Evolutionary conservation across 1,140 invertebrate genomes (phyloP), one percentile per base, ranked within the genome.

Genomic region (Oppia nitens): DNA sequence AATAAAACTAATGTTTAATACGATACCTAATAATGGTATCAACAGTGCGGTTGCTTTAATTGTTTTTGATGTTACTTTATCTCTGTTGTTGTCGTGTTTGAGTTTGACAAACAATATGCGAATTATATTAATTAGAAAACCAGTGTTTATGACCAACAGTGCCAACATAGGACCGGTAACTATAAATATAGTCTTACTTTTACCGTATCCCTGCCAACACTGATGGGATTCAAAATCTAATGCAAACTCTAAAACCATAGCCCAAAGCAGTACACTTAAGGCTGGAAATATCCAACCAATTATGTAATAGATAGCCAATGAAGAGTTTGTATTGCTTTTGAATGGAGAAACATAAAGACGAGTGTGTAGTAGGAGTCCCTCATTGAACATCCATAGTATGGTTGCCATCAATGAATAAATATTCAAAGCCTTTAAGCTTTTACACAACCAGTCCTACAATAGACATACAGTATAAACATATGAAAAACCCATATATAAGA

Each of bases 361-460:
- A 0, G 66, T 65, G 64, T 77, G 75, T 0, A 78, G 68, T 57
- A 76, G 76, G 0, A 76, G 66, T 3, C 76, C 76, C 64, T 78
- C 76, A 1, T 77, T 70, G 64, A 78, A 76, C 76, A 78, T 79
- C 77, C 77, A 79, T 66, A 74, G 75, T 61, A 77, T 74, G 57
- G 72, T 75, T 14, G 75, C 69, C 51, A 73, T 68, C 21, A 71
- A 69, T 6, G 72, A 65, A 62, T 76, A 78, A 64, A 75, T 70
- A 59, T 70, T 69, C 0, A 75, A 45, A 4, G 68, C 64, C 50
- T 76, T 62, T 17, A 76, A 60, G 0, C 63, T 50, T 62, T 75
- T 76, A 63, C 77, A 78, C 12, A 76, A 60, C 71, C 70, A 73
- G 65, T 74, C 69, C 71, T 74, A 9, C n/a, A n/a, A n/a, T n/a